Conservation (phyloP, 2,797 vertebrate genomes). For the Fringilla coelebs region DNA sequence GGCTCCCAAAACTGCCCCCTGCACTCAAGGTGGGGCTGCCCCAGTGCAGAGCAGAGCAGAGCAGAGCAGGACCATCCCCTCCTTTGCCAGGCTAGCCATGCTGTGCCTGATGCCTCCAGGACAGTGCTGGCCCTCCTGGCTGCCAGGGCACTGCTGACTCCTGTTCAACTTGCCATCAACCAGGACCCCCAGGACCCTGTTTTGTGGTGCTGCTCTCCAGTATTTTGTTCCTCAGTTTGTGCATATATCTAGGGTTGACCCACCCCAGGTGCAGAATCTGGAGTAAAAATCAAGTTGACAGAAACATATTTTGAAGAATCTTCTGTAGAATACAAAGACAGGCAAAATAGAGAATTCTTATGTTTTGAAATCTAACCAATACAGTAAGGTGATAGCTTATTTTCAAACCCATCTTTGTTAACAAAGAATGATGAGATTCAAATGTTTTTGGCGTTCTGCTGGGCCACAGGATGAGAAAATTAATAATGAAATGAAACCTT, state of each 20-base stretch:
- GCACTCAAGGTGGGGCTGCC: fast-evolving
- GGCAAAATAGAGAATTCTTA: neutral
- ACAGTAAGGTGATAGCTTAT: neutral
- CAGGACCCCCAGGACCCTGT: neutral
- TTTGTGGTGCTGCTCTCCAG: neutral
- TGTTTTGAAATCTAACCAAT: neutral
- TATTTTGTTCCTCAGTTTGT: neutral
- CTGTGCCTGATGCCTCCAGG: neutral
- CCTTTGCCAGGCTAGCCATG: fast-evolving
- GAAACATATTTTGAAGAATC: neutral
- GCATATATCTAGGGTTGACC: neutral
- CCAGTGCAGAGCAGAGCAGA: neutral
- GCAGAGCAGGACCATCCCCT: fast-evolving
- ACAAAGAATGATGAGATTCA: neutral
- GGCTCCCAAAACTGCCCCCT: neutral
- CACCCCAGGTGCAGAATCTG: neutral
- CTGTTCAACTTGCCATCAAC: fast-evolving
- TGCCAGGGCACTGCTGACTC: neutral
- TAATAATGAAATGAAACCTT: neutral
- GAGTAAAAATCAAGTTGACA: neutral
- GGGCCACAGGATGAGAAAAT: neutral
- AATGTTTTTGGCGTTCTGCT: neutral
- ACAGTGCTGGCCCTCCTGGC: fast-evolving
- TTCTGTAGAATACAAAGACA: neutral
- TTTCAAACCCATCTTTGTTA: neutral